Evolutionary conservation across 2,888 invertebrate species (phyloP), one percentile per base, ranked within the genome.

Genomic region (Heteromurus nitidus): DNA sequence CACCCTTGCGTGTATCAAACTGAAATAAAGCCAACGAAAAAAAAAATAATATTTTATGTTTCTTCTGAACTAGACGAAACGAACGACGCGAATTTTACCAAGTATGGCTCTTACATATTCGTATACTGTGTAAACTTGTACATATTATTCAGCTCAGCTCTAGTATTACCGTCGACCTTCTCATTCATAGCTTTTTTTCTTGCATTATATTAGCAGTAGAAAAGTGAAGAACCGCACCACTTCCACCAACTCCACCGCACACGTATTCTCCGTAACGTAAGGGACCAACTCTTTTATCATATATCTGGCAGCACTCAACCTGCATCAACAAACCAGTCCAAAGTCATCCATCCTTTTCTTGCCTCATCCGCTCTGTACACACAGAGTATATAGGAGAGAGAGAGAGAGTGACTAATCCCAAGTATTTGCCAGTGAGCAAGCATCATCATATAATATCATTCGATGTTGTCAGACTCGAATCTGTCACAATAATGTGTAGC

Each of bases 91-190:
- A n/a, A n/a, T n/a, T n/a, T n/a, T n/a, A n/a, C n/a, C n/a, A n/a
- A n/a, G n/a, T n/a, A n/a, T n/a, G n/a, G n/a, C n/a, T n/a, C n/a
- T n/a, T n/a, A n/a, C n/a, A n/a, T n/a, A n/a, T n/a, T n/a, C n/a
- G n/a, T n/a, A n/a, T n/a, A n/a, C n/a, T n/a, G n/a, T n/a, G n/a
- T 36, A 36, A 9, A 36, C 13, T 36, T 36, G 13, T 13, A 9
- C 36, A 36, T 36, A n/a, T 36, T 36, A 36, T 36, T 36, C 36
- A 36, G 5, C 36, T 36, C 36, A 9, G 13, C n/a, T 47, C n/a
- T 3, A 47, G 47, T 47, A 47, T n/a, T 53, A 22, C n/a, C 53
- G 24, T 53, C 53, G 53, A 53, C 53, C 53, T 53, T 53, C 53
- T 53, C 53, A 53, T 53, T 53, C 53, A 53, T 53, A 22, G 3